These are phyloP conservation scores for Azemiops feae DNA, from an alignment of 2,113 vertebrate genomes.

Conservation along the genomic window DNA sequence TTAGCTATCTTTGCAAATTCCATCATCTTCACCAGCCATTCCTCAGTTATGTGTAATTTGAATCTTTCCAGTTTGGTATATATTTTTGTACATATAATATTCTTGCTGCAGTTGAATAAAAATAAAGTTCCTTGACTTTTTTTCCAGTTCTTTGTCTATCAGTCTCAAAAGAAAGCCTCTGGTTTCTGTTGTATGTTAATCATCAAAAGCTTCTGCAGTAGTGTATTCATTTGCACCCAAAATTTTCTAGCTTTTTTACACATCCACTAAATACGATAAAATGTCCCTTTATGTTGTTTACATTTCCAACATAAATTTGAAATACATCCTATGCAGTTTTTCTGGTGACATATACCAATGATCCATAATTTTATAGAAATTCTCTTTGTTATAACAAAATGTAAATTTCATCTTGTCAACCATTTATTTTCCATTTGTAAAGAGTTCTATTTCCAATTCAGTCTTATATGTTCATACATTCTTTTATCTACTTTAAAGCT, in stretches of 20 bases:
- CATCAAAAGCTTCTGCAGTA: background rate
- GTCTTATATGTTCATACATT: too few relatives aligned
- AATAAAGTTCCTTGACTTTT: background rate
- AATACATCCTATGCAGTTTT: background rate
- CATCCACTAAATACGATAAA: background rate
- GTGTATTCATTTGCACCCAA: background rate
- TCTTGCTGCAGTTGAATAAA: background rate
- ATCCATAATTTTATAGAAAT: background rate
- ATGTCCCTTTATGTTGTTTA: background rate
- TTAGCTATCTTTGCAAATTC: background rate
- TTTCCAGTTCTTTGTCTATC: background rate
- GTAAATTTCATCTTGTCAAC: background rate
- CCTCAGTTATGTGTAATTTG: background rate
- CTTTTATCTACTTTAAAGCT: too few relatives aligned
- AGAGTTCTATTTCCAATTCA: background rate
- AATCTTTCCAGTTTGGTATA: background rate
- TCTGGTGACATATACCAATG: background rate
- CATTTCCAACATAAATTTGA: background rate
- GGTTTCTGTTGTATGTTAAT: background rate
- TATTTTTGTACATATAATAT: background rate
- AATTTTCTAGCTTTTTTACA: background rate
- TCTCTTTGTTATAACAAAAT: background rate
- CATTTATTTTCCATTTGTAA: background rate
- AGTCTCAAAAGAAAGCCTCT: background rate
- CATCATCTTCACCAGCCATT: background rate